Conservation (phyloP, 2,113 vertebrate genomes). For the Cromileptes altivelis region DNA sequence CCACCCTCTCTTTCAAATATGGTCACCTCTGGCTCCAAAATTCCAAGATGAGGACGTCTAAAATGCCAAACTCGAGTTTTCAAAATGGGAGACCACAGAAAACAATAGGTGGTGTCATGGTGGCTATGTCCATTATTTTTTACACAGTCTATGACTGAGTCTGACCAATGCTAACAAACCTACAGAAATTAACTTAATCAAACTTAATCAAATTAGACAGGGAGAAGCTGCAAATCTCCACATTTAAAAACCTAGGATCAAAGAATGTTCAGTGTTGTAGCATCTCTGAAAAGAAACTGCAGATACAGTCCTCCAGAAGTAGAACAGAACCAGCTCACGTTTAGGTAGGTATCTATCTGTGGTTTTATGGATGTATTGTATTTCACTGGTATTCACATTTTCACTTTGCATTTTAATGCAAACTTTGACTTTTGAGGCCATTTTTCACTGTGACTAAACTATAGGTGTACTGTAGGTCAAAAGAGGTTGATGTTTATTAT, state of each 20-base stretch:
- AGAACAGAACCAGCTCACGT: background rate
- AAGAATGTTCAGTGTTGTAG: background rate
- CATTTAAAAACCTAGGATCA: background rate
- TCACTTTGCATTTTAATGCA: background rate
- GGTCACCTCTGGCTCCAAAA: no score
- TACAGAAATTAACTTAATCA: no score
- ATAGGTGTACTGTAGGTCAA: background rate
- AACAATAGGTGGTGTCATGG: no score
- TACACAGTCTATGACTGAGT: no score
- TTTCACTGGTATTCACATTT: background rate
- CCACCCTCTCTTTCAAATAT: no score
- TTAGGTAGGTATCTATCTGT: background rate
- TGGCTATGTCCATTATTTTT: no score
- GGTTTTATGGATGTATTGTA: background rate
- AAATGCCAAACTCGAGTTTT: no score
- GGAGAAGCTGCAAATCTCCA: background rate
- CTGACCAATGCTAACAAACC: background rate
- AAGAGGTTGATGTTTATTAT: constrained; percentile 20
- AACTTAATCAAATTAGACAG: background rate
- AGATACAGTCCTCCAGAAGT: background rate
- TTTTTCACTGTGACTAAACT: constrained; percentile 1
- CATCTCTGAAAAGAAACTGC: background rate
- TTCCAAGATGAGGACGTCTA: no score
- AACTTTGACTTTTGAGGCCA: background rate
- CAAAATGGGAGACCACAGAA: no score